These are phyloP conservation scores for Tychaedon coryphoeus DNA, from an alignment of 2,113 vertebrate species.

Conservation along the genomic window DNA sequence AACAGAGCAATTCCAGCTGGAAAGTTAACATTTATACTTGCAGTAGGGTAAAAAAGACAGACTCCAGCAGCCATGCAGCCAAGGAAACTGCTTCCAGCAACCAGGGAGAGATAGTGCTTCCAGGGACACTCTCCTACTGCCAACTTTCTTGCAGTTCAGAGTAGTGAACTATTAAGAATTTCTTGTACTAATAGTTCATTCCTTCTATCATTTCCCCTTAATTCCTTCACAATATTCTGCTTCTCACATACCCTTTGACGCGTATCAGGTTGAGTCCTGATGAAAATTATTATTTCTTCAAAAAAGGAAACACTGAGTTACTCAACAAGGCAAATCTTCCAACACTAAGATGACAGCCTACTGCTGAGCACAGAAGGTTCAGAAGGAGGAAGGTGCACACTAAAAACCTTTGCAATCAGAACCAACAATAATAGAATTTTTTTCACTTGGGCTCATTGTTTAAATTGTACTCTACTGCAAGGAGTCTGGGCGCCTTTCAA, in stretches of 20 bases:
- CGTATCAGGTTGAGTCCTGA: neutral
- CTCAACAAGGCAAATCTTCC: neutral
- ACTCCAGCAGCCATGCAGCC: neutral
- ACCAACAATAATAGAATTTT: constrained; percentile 31
- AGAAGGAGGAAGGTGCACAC: neutral
- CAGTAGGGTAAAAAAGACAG: constrained; percentile 22
- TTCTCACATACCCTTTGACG: neutral
- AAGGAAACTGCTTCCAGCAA: constrained; percentile 40
- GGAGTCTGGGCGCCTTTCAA: constrained; percentile 67
- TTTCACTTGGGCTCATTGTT: constrained; percentile 51
- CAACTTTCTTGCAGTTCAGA: constrained; percentile 1
- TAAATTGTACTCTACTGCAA: constrained; percentile 57
- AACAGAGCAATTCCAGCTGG: constrained; percentile 46
- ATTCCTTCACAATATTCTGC: neutral
- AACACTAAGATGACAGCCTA: neutral
- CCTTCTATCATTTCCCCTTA: neutral
- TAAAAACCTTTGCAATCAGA: constrained; percentile 19
- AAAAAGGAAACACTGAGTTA: neutral
- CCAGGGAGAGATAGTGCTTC: neutral
- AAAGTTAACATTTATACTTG: constrained; percentile 51
- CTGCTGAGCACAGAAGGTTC: neutral
- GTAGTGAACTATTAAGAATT: neutral
- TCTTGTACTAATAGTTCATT: neutral
- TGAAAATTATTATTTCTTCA: constrained; percentile 4
- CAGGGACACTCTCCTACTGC: neutral